Evolutionary conservation across 1,140 invertebrate genomes (phyloP).

Genomic region (Mizuhopecten yessoensis): DNA sequence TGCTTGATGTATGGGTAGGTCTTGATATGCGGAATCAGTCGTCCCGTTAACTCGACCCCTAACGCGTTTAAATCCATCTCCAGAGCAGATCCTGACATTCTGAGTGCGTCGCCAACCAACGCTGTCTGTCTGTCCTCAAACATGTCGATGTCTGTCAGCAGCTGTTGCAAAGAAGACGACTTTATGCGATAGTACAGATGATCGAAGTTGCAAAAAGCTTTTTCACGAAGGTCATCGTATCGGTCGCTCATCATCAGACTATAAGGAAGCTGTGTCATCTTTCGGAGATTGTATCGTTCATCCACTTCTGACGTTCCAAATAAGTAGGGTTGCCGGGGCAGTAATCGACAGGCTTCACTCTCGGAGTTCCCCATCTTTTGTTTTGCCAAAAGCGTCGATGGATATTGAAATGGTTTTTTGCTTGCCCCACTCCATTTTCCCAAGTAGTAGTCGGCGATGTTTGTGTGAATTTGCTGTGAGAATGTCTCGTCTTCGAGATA

Average conservation of each 20-base stretch:
- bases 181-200: slow-evolving; percentile 74
- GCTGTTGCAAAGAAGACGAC: slow-evolving; percentile 70
- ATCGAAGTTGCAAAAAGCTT: slow-evolving; percentile 75
- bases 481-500: slow-evolving; percentile 96
- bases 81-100: slow-evolving; percentile 75
- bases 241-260: slow-evolving; percentile 67
- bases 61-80: slow-evolving; percentile 72
- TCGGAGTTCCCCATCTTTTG: slow-evolving; percentile 88
- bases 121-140: slow-evolving; percentile 85
- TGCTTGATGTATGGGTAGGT: slow-evolving; percentile 70
- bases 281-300: slow-evolving; percentile 72
- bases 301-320: slow-evolving; percentile 86
- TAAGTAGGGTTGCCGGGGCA: slow-evolving; percentile 95
- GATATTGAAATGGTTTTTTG: slow-evolving; percentile 96
- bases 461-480: slow-evolving; percentile 96
- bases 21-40: slow-evolving; percentile 77
- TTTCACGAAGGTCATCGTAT: slow-evolving; percentile 63
- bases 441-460: slow-evolving; percentile 97
- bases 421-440: slow-evolving; percentile 95
- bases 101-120: slow-evolving; percentile 76
- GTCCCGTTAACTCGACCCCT: slow-evolving; percentile 75
- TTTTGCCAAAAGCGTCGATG: slow-evolving; percentile 90
- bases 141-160: slow-evolving; percentile 74
- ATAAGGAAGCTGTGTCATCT: slow-evolving; percentile 74
- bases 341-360: slow-evolving; percentile 95